Evolutionary conservation across 2,797 vertebrate species (phyloP), one percentile per base, ranked within the genome.

Genomic region (Sebastes reedi): DNA sequence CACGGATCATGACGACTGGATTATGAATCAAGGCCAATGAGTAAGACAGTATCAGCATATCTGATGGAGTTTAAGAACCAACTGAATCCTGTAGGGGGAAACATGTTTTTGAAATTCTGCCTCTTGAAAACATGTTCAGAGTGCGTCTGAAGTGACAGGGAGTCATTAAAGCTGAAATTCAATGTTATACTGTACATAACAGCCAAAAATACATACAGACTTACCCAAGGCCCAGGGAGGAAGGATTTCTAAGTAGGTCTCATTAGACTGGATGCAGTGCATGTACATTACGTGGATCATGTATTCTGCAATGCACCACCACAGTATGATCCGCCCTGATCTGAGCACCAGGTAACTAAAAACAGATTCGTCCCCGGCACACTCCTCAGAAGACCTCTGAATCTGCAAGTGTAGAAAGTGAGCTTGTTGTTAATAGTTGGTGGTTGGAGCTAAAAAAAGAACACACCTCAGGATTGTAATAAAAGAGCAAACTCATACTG

Each of bases 231-330:
- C 95, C 98, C 98, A 99, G 13, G 95, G 95, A 22, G 97, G 97
- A 18, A 97, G 95, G 20, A 96, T 92, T 87, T 96, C 94, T 91
- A 99, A 93, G 83, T 97, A 96, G 36, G 95, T 91, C 92, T 94
- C 90, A 58, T 96, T 97, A 89, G 95, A 95, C 84, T 95, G 97
- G 87, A 99, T 95, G 85, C 96, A 95, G 77, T 99, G 98, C 92
- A 98, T 97, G 91, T 99, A 99, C 97, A 99, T 97, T 20, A 96
- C 80, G 59, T 97, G 98, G 80, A 97, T 95, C 97, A 99, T 96
- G 92, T 95, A 92, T 92, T 99, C 98, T 1, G 97, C 97, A 76
- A 97, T 90, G 75, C 94, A 95, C 98, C 98, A 99, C 97, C 97
- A 99, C 78, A 96, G 86, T 27, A 96, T 84, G 87, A 99, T 95